Conservation (phyloP, 2,113 vertebrate species). For the Chloropsis hardwickii region DNA sequence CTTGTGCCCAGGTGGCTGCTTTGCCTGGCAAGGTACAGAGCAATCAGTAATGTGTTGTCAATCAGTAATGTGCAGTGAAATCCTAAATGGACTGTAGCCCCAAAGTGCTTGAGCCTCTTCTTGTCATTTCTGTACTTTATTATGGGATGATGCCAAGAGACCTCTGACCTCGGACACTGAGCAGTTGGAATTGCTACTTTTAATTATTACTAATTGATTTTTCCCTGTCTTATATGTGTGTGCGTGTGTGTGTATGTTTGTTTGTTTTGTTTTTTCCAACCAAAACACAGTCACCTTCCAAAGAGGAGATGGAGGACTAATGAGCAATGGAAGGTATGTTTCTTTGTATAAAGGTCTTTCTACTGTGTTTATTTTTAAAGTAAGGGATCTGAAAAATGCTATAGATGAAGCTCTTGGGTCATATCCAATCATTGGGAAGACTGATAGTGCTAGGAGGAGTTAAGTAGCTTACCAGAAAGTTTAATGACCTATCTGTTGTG, state of each 20-base stretch:
- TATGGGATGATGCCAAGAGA: constrained; percentile 47
- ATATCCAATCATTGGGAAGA: constrained; percentile 40
- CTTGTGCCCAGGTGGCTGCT: background rate
- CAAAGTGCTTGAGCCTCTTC: background rate
- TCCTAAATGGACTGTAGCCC: background rate
- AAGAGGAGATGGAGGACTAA: constrained; percentile 95
- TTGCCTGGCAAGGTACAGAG: background rate
- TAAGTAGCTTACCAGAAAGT: constrained; percentile 64
- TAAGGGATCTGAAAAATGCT: constrained; percentile 24
- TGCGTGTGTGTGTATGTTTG: constrained; percentile 8
- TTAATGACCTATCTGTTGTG: constrained; percentile 74
- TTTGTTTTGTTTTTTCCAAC: constrained; percentile 31
- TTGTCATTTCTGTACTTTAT: constrained; percentile 40
- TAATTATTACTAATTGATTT: constrained; percentile 68
- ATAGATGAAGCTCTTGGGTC: constrained; percentile 2
- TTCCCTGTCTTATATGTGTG: constrained; percentile 49
- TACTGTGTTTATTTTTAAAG: constrained; percentile 27
- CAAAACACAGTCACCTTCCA: constrained; percentile 91
- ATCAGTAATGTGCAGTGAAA: background rate
- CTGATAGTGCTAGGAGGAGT: constrained; percentile 57
- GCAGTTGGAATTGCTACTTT: constrained; percentile 37
- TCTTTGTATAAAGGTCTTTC: constrained; percentile 13
- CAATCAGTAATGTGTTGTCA: background rate
- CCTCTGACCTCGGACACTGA: background rate
- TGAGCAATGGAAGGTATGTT: constrained; percentile 98